A percentile compares a stretch with the other conserved stretches of the same genome.
Conservation (phyloP, 2,113 vertebrate genomes). For the Leptodactylus fuscus region DNA sequence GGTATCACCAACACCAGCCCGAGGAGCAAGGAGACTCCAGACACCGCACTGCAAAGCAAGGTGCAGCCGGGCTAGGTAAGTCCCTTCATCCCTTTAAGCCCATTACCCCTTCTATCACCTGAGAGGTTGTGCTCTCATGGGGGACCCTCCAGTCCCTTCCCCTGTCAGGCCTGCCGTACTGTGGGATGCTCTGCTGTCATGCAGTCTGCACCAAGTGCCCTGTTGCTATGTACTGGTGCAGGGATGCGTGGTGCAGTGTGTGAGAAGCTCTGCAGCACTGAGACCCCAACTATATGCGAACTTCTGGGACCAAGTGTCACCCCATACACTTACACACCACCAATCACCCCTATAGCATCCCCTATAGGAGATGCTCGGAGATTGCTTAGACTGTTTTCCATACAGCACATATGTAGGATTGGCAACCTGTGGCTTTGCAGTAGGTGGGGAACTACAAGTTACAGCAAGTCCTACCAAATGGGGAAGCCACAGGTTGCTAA, state of each 20-base stretch:
- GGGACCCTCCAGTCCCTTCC: constrained; percentile 7
- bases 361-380: background rate
- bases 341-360: background rate
- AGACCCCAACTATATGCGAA: constrained; percentile 13
- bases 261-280: constrained; percentile 32
- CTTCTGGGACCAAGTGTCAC: constrained; percentile 23
- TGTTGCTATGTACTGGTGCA: constrained; percentile 49
- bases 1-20: constrained; percentile 23
- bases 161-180: constrained; percentile 7
- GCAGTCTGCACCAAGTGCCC: constrained; percentile 32
- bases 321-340: background rate
- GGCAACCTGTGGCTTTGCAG: constrained; percentile 12
- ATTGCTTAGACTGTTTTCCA: background rate
- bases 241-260: constrained; percentile 41
- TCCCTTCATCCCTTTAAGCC: background rate
- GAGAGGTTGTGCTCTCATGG: background rate
- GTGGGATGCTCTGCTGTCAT: constrained; percentile 37
- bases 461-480: background rate
- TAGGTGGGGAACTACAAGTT: constrained; percentile 2
- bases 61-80: constrained; percentile 44
- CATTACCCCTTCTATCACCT: background rate
- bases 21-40: constrained; percentile 17
- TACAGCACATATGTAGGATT: background rate
- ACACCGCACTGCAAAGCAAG: constrained; percentile 1
- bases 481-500: background rate